Evolutionary conservation across 2,888 invertebrate species (phyloP), one percentile per base, ranked within the genome.

Genomic region (Heliconius ethilla): DNA sequence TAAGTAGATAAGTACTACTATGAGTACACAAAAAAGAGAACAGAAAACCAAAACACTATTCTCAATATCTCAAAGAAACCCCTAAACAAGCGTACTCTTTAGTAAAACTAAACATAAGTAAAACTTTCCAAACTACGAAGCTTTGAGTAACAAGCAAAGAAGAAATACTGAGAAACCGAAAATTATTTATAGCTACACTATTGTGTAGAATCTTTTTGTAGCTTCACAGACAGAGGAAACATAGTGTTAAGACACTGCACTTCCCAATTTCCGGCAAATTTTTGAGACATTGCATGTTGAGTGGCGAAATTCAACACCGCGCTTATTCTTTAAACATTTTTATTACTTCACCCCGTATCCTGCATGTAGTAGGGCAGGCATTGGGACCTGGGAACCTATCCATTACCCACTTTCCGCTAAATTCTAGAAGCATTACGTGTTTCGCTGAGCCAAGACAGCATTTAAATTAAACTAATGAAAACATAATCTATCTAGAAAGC

Each of bases 61-160:
- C 63, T 74, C 63, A 74, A 74, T 74, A 65, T 74, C 40, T 45
- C 74, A 65, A 74, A 74, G 63, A 74, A 74, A 65, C 40, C 63
- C 63, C 74, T 74, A 74, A 74, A 74, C 74, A 65, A 74, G 74
- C 63, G 62, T 45, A 74, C 62, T 74, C 74, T 73, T 74, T 74
- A 45, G 22, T 25, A 18, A 74, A 65, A 73, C 59, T 73, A 63
- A 74, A 40, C 74, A 65, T 74, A 40, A 74, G 74, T 40, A 40
- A 74, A 74, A 74, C 63, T 74, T 74, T 74, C 25, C 27, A 40
- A 74, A 74, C 63, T 65, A 65, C 74, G 63, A 74, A 74, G 74
- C 74, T 74, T 74, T 74, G 62, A 74, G 63, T 74, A 74, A 74
- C 74, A 74, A 74, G 63, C 40, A 65, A 74, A 40, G 40, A 40